A percentile compares a stretch with the other conserved stretches of the same genome.
These are phyloP conservation scores for Chionoecetes opilio DNA, from an alignment of 1,140 invertebrate species.

Conservation along the genomic window DNA sequence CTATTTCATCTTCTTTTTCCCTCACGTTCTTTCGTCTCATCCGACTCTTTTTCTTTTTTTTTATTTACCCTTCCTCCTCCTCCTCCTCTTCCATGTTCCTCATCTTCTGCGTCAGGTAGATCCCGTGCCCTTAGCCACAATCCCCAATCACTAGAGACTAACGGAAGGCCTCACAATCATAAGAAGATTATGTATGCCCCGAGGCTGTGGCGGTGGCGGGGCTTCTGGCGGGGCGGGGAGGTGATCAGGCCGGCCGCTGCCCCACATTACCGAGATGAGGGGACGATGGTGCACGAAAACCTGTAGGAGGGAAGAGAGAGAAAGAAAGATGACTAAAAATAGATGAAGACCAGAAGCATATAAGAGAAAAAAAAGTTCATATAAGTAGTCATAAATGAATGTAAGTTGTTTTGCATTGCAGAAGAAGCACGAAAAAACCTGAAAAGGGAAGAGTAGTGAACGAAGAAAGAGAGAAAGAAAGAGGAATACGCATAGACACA, in stretches of 20 bases:
- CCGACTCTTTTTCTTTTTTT: neutral
- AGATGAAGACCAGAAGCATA: no score
- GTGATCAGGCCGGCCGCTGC: slow-evolving; percentile 19
- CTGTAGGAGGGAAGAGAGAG: neutral
- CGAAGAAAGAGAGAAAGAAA: neutral
- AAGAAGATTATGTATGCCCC: slow-evolving; percentile 72
- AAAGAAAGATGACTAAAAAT: no score
- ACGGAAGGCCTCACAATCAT: slow-evolving; percentile 68
- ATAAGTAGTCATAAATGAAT: neutral
- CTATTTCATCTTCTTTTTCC: neutral
- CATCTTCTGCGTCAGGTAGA: neutral
- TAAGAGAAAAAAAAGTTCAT: neutral
- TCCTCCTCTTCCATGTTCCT: neutral
- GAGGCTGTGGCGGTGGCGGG: slow-evolving; percentile 51
- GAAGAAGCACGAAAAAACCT: no score
- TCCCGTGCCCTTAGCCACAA: slow-evolving; percentile 52
- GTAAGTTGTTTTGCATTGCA: neutral
- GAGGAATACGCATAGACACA: no score
- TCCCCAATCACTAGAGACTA: slow-evolving; percentile 71
- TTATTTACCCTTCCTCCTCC: neutral
- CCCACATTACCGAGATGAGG: neutral
- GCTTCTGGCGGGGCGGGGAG: slow-evolving; percentile 37
- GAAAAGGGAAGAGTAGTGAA: neutral
- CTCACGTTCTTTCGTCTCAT: neutral
- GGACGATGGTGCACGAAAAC: no score